These are phyloP conservation scores for Ganaspis sp. DNA, from an alignment of 1,140 invertebrate species.

Conservation along the genomic window DNA sequence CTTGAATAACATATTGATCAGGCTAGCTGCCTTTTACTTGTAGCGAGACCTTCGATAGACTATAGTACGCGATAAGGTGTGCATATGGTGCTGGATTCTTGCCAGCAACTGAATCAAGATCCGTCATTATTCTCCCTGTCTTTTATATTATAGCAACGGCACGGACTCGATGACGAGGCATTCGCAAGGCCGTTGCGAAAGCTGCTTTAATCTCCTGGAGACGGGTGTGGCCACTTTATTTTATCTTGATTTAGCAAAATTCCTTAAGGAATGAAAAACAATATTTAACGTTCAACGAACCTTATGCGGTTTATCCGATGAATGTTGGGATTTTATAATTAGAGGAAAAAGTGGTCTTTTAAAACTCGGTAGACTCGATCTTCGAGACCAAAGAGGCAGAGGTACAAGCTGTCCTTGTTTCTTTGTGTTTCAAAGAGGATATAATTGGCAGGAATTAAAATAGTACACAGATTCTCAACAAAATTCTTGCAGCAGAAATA, in stretches of 20 bases:
- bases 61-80: conserved; percentile 23
- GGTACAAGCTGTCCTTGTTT: background rate
- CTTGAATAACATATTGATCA: conserved; percentile 55
- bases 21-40: conserved; percentile 13
- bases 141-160: conserved; percentile 40
- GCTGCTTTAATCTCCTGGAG: conserved; percentile 48
- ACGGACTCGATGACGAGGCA: conserved; percentile 49
- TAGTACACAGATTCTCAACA: background rate
- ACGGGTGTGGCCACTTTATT: conserved; percentile 58
- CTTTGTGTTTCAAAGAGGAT: background rate
- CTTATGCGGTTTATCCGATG: conserved; percentile 6
- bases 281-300: conserved; percentile 23
- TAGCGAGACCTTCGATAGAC: conserved; percentile 8
- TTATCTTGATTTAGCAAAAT: conserved; percentile 27
- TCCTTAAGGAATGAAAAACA: conserved; percentile 17
- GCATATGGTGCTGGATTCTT: conserved; percentile 32
- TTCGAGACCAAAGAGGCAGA: background rate
- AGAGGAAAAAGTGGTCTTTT: background rate
- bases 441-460: conserved; percentile 4
- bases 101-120: conserved; percentile 35
- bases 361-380: background rate
- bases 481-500: no score
- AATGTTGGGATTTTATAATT: background rate
- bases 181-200: conserved; percentile 60
- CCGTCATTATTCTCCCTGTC: conserved; percentile 32